Evolutionary conservation across 1,140 invertebrate species (phyloP).

Genomic region (Drosophila biarmipes): DNA sequence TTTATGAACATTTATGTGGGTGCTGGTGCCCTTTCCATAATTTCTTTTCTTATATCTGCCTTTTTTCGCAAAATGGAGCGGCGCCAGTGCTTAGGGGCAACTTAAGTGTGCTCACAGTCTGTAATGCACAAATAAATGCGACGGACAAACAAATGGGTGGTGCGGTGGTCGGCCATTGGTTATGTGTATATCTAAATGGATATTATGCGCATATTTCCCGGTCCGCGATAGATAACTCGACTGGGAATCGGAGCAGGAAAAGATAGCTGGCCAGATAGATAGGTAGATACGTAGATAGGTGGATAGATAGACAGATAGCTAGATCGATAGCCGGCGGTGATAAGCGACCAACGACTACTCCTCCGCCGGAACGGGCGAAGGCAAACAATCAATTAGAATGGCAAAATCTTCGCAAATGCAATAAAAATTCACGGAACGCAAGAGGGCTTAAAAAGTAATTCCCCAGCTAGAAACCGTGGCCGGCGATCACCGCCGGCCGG

Average conservation of each 20-base stretch:
- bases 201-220: constrained; percentile 67
- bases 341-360: constrained; percentile 49
- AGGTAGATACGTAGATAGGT: constrained; percentile 48
- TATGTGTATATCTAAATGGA: constrained; percentile 73
- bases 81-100: constrained; percentile 75
- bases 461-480: constrained; percentile 46
- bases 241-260: constrained; percentile 56
- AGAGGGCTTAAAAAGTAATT: constrained; percentile 80
- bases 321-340: constrained; percentile 66
- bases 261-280: constrained; percentile 28
- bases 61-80: constrained; percentile 75
- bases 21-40: constrained; percentile 26
- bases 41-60: constrained; percentile 12
- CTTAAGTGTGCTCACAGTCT: constrained; percentile 74
- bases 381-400: constrained; percentile 81
- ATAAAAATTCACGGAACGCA: constrained; percentile 71
- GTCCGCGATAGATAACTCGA: constrained; percentile 58
- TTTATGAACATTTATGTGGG: constrained; percentile 6
- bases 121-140: constrained; percentile 79
- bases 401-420: constrained; percentile 79
- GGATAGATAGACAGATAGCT: constrained; percentile 53
- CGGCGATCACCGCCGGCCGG: constrained; percentile 16
- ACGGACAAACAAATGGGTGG: constrained; percentile 50
- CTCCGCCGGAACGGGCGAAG: constrained; percentile 49
- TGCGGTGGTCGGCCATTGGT: constrained; percentile 54